A percentile compares a stretch with the other conserved stretches of the same genome.
Conservation (phyloP, 2,888 invertebrate species). For the Fragum whitleyi region DNA sequence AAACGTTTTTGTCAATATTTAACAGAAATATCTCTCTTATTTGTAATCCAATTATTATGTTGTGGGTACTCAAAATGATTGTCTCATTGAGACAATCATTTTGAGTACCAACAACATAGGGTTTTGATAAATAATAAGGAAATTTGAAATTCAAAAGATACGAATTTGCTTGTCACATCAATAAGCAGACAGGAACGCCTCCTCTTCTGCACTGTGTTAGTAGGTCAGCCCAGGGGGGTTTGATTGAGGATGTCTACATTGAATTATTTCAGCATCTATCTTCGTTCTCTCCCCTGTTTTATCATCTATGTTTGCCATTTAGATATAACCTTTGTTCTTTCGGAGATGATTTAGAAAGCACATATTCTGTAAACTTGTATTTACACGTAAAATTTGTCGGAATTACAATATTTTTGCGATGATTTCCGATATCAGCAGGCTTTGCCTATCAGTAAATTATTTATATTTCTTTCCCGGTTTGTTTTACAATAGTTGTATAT, state of each 20-base stretch:
- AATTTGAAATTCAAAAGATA: too few species aligned
- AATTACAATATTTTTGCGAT: background rate
- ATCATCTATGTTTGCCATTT: constrained; percentile 6
- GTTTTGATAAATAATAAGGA: too few species aligned
- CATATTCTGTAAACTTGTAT: too few species aligned
- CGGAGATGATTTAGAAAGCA: background rate
- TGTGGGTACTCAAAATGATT: too few species aligned
- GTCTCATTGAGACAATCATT: too few species aligned
- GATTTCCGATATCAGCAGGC: background rate
- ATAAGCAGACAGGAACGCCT: constrained; percentile 22
- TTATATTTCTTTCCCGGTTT: background rate
- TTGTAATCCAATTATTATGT: too few species aligned
- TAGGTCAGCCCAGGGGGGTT: background rate
- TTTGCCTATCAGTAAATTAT: background rate
- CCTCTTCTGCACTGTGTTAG: background rate
- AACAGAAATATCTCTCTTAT: too few species aligned
- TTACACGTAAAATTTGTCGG: too few species aligned
- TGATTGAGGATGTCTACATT: constrained; percentile 17
- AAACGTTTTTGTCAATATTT: too few species aligned
- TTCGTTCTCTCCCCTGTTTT: background rate
- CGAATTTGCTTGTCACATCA: too few species aligned
- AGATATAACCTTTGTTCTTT: background rate
- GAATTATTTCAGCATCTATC: constrained; percentile 20
- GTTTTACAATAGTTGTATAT: background rate
- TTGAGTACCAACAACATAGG: too few species aligned